Evolutionary conservation across 2,113 vertebrate genomes (phyloP).

Genomic region (Thamnophis sirtalis): DNA sequence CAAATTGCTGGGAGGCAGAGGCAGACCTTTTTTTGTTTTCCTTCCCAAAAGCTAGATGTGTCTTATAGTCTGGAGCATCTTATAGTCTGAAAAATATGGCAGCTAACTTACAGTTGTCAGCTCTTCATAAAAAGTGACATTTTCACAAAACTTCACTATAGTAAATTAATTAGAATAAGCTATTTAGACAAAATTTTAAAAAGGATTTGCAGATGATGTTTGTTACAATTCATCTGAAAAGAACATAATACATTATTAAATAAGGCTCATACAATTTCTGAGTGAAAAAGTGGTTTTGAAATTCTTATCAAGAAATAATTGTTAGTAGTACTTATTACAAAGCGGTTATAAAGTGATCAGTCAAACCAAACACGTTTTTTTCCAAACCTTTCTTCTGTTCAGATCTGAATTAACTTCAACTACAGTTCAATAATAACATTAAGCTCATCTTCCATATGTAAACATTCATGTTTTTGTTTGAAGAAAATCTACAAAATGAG

Average conservation of each 20-base stretch:
- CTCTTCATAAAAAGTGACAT: background rate
- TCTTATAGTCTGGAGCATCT: no score
- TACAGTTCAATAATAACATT: background rate
- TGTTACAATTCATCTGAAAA: background rate
- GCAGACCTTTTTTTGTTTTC: no score
- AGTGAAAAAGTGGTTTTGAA: background rate
- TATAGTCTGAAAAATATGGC: no score
- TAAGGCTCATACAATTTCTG: background rate
- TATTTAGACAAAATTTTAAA: background rate
- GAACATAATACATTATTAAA: background rate
- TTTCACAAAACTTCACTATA: background rate
- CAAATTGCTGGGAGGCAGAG: no score
- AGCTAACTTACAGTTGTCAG: background rate
- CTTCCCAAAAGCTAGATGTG: no score
- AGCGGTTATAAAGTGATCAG: background rate
- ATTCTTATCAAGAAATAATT: background rate
- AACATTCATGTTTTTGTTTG: background rate
- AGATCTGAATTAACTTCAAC: background rate
- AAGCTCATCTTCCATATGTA: background rate
- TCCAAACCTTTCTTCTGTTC: background rate
- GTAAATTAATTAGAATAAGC: background rate
- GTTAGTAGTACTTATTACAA: background rate
- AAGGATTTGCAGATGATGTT: background rate
- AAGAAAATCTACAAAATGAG: background rate
- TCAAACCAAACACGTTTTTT: background rate